Conservation (phyloP, 2,113 vertebrate species). For the Cavia aperea region DNA sequence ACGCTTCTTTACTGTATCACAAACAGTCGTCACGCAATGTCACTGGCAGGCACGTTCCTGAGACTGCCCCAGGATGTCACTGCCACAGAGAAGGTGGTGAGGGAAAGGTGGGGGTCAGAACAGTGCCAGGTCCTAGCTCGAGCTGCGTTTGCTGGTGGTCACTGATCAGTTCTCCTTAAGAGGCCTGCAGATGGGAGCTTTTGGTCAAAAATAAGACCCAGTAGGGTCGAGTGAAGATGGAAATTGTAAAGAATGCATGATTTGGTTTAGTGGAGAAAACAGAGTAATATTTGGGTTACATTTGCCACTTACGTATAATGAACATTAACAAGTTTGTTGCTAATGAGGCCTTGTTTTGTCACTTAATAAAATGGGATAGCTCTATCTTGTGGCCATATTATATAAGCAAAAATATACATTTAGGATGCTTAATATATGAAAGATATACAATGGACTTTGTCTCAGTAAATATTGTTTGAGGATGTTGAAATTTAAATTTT, state of each 20-base stretch:
- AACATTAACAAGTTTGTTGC: neutral
- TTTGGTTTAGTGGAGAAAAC: neutral
- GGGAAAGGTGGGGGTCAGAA: neutral
- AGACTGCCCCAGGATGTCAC: neutral
- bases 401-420: neutral
- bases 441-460: neutral
- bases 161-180: neutral
- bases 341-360: neutral
- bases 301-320: neutral
- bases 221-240: neutral
- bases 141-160: neutral
- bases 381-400: neutral
- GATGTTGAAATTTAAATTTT: neutral
- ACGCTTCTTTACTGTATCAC: rapidly evolving
- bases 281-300: neutral
- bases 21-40: neutral
- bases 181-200: neutral
- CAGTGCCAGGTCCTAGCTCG: neutral
- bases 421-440: neutral
- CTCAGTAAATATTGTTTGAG: neutral
- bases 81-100: neutral
- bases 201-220: neutral
- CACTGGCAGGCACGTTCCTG: rapidly evolving
- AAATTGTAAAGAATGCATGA: neutral
- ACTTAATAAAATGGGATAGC: neutral